Base-by-base conservation (phyloP, 2,888 invertebrate genomes). In the Lasioglossum leucozonium region DNA sequence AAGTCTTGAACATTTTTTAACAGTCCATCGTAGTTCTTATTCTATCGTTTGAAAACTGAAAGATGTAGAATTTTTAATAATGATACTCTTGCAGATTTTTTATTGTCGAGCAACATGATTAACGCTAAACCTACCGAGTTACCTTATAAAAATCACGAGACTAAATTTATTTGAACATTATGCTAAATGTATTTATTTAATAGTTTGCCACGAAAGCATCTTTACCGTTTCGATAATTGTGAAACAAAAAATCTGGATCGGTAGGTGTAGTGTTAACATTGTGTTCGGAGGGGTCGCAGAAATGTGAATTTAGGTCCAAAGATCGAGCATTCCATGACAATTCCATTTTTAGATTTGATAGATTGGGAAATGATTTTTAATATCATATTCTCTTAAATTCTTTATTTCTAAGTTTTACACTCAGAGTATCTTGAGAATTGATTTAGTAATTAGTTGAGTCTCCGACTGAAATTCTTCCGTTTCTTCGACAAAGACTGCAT, bases 391-490 rank as follows among this genome's bases (percentile, higher is more conserved):
- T 51, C 51, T 51, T 22, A 51, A 10, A 51, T 51, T 22, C 51
- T 51, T 22, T 47, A 22, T 47, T 47, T 22, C 22, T 6, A 47
- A 8, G 22, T 22, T 72, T 22, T 18, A 58, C 11, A 67, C 18
- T 40, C 22, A 22, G 22, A 67, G 18, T 65, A 16, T 34, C 6
- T 51, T 6, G n/a, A 51, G 34, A 73, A 62, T 62, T 51, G 37
- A 30, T 73, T 72, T 47, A 30, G 72, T 6, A 18, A 16, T 18
- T 34, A 30, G 37, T 10, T 37, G 13, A n/a, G 0, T 37, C 11
- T 44, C n/a, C 18, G 47, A 72, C 58, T 47, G 62, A 72, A 37
- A n/a, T 51, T 18, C 47, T 55, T 37, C 74, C 73, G 18, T 22
- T n/a, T 18, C 26, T 26, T 37, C 37, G 0, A 5, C 6, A 16